Evolutionary conservation across 2,113 vertebrate genomes (phyloP).

Genomic region (Dermatemys mawii): DNA sequence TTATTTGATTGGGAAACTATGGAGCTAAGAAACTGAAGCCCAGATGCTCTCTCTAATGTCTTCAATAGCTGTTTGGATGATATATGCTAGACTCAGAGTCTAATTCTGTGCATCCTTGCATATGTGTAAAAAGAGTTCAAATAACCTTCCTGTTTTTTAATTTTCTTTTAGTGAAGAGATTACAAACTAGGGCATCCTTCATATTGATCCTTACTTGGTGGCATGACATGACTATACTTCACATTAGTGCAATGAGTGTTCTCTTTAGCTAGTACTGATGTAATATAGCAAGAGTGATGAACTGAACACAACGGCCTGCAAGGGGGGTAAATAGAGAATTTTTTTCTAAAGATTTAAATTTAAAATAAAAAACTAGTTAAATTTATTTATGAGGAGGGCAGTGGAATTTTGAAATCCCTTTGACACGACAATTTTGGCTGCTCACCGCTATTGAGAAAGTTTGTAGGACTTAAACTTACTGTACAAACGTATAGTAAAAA

Average conservation of each 20-base stretch:
- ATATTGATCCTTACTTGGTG: background rate
- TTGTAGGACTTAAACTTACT: background rate
- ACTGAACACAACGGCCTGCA: background rate
- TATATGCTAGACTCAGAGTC: background rate
- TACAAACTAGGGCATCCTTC: background rate
- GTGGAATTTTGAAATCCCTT: conserved; percentile 11
- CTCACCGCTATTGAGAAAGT: background rate
- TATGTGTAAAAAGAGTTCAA: fast-evolving
- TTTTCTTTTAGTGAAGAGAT: background rate
- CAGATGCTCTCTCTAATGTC: background rate
- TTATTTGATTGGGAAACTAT: background rate
- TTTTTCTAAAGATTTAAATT: background rate
- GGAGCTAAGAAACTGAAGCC: background rate
- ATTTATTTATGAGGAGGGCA: background rate
- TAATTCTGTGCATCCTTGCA: background rate
- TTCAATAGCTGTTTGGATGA: background rate
- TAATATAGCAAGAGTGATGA: background rate
- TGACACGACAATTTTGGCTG: background rate
- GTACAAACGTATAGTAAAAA: background rate
- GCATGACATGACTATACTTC: background rate
- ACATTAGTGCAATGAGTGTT: background rate
- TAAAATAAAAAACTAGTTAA: background rate
- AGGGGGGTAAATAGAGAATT: background rate
- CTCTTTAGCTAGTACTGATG: background rate
- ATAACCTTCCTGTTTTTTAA: background rate